These are phyloP conservation scores for Agrochola macilenta DNA, from an alignment of 2,888 invertebrate species.

Conservation along the genomic window DNA sequence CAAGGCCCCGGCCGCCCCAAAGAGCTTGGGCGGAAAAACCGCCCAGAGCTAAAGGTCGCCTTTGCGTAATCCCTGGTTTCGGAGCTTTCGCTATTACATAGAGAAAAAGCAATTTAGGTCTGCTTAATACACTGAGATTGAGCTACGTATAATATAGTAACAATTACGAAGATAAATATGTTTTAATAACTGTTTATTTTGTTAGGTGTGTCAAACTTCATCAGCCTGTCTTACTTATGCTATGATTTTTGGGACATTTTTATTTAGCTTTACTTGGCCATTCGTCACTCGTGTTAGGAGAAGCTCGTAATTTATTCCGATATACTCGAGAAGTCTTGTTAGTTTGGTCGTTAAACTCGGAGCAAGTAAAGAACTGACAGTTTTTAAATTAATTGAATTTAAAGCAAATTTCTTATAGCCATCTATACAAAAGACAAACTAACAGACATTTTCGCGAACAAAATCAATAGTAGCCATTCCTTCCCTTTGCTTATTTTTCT, in stretches of 20 bases:
- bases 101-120: conserved; percentile 77
- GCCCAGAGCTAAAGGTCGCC: conserved; percentile 80
- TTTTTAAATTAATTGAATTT: background rate
- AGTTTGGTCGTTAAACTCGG: background rate
- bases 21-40: conserved; percentile 75
- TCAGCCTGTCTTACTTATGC: background rate
- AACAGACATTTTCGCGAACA: conserved; percentile 1
- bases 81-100: conserved; percentile 70
- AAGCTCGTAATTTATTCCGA: background rate
- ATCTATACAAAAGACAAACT: background rate
- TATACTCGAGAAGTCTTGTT: background rate
- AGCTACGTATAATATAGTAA: conserved; percentile 63
- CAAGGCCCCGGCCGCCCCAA: conserved; percentile 65
- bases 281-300: no score
- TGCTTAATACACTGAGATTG: conserved; percentile 69
- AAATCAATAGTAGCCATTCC: background rate
- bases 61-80: conserved; percentile 76
- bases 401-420: background rate
- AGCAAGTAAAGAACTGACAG: background rate
- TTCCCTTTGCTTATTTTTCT: conserved; percentile 15
- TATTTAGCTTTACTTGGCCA: background rate
- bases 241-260: background rate
- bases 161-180: conserved; percentile 65
- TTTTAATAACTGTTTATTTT: conserved; percentile 34
- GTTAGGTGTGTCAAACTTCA: background rate